These are phyloP conservation scores for Psilopsiagon aurifrons DNA, from an alignment of 2,113 vertebrate species.

Conservation along the genomic window DNA sequence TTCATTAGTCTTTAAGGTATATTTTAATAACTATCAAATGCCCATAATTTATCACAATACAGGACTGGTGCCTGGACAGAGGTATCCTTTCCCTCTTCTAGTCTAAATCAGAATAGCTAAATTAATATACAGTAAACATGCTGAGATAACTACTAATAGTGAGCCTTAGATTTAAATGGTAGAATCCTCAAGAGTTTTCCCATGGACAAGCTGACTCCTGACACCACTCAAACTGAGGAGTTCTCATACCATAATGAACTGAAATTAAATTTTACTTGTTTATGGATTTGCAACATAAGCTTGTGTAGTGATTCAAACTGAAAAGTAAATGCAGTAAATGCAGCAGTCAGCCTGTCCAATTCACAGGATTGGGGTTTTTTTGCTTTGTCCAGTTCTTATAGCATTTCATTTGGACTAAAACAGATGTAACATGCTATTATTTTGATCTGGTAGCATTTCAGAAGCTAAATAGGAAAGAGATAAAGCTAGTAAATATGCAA, in stretches of 20 bases:
- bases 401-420: neutral
- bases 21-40: neutral
- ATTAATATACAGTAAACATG: neutral
- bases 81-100: neutral
- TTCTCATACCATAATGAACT: neutral
- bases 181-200: neutral
- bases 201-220: neutral
- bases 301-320: neutral
- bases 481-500: neutral
- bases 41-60: neutral
- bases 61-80: neutral
- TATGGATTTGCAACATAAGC: neutral
- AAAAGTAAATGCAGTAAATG: neutral
- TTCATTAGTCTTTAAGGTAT: neutral
- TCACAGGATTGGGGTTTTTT: neutral
- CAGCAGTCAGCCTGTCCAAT: neutral
- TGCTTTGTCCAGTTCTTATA: neutral
- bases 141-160: neutral
- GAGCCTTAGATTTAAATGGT: neutral
- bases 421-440: neutral
- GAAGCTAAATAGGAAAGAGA: neutral
- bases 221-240: neutral
- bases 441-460: neutral
- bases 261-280: neutral
- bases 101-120: neutral